Percentiles rank a stretch among this genome's conserved stretches.
phyloP scores from a whole-genome alignment of 2,888 invertebrate species.

The Azorinus chamasolen region DNA sequence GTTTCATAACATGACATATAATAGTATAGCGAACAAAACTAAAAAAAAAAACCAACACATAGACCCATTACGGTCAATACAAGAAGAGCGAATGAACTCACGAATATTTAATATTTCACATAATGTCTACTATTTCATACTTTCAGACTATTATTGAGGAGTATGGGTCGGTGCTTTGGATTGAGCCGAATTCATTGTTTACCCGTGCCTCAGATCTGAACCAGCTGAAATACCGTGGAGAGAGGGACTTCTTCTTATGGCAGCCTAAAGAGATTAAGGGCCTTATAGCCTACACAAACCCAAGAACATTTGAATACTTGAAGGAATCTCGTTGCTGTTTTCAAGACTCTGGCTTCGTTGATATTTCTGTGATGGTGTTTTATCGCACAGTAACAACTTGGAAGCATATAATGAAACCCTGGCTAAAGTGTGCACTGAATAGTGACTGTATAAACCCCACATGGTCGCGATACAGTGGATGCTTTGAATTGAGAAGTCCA shows the following conservation, averaged over 20 bases:
- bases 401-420: constrained; percentile 77
- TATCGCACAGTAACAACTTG: constrained; percentile 74
- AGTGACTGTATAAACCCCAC: constrained; percentile 73
- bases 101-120: too few species aligned
- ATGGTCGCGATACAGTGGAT: constrained; percentile 67
- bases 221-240: constrained; percentile 69
- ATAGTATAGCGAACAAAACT: too few species aligned
- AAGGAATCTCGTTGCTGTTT: constrained; percentile 75
- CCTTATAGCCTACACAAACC: constrained; percentile 72
- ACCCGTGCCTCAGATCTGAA: constrained; percentile 68
- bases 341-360: constrained; percentile 70
- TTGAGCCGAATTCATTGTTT: constrained; percentile 71
- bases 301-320: constrained; percentile 72
- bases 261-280: constrained; percentile 60
- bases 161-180: constrained; percentile 74
- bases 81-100: too few species aligned
- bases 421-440: constrained; percentile 79
- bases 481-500: constrained; percentile 76
- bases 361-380: constrained; percentile 72
- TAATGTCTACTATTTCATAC: neutral
- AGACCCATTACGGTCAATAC: too few species aligned
- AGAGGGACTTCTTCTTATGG: constrained; percentile 75
- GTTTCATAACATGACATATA: too few species aligned
- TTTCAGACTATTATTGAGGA: constrained; percentile 74
- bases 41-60: too few species aligned